Conservation (phyloP, 2,888 invertebrate genomes). For the Stenoptilia bipunctidactyla region DNA sequence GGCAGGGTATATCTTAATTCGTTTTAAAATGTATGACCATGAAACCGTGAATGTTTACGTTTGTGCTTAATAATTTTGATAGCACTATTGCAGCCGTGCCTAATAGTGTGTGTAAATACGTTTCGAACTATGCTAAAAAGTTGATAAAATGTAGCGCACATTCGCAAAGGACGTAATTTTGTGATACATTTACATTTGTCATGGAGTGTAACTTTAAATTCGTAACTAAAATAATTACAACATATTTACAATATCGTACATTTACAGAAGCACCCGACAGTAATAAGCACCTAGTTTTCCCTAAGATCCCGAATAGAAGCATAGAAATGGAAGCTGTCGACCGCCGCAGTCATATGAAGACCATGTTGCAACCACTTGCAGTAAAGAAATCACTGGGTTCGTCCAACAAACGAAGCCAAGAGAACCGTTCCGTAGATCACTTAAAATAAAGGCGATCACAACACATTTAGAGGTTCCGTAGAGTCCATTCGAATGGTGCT, state of each 20-base stretch:
- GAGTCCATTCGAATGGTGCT: slow-evolving; percentile 13
- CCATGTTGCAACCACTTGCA: not conserved
- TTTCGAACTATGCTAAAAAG: too few relatives aligned
- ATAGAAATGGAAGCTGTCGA: slow-evolving; percentile 15
- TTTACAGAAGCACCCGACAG: slow-evolving; percentile 68
- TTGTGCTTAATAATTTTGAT: too few relatives aligned
- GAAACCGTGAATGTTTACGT: too few relatives aligned
- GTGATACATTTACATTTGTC: slow-evolving; percentile 24
- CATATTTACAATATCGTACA: slow-evolving; percentile 65
- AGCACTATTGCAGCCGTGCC: too few relatives aligned
- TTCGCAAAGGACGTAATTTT: slow-evolving; percentile 12
- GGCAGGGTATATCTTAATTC: too few relatives aligned
- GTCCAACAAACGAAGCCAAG: not conserved
- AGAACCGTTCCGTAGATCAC: not conserved
- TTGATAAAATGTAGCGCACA: too few relatives aligned
- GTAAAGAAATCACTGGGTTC: slow-evolving; percentile 10
- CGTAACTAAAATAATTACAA: slow-evolving; percentile 42
- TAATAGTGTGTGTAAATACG: too few relatives aligned
- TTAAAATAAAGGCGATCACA: slow-evolving; percentile 30
- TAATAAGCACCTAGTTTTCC: slow-evolving; percentile 67
- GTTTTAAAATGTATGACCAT: too few relatives aligned
- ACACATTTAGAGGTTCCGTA: slow-evolving; percentile 27
- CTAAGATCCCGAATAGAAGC: slow-evolving; percentile 64
- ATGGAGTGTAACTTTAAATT: slow-evolving; percentile 48
- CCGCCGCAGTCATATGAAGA: not conserved